Conservation (phyloP, 2,888 invertebrate species). For the Trichopoda pennipes region DNA sequence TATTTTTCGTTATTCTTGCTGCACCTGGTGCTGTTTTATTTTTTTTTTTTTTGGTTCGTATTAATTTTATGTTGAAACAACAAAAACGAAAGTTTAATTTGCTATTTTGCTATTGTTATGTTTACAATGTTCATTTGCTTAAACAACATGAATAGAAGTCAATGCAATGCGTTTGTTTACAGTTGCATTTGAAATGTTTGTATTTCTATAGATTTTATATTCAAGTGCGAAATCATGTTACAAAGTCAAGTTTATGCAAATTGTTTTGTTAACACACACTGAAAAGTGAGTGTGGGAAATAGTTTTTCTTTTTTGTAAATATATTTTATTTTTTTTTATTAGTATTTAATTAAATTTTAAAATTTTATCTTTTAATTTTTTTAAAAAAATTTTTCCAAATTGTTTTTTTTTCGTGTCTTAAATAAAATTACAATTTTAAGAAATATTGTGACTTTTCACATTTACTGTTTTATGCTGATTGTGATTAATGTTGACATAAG, state of each 20-base stretch:
- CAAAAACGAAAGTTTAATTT: slow-evolving; percentile 61
- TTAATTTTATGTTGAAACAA: slow-evolving; percentile 28
- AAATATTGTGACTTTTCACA: no score
- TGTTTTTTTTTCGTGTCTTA: no score
- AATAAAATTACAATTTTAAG: no score
- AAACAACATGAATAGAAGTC: slow-evolving; percentile 34
- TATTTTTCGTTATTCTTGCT: slow-evolving; percentile 23
- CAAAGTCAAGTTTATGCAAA: slow-evolving; percentile 70
- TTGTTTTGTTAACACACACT: slow-evolving; percentile 14
- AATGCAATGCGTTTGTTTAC: slow-evolving; percentile 41
- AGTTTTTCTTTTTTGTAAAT: background rate
- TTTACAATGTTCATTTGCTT: slow-evolving; percentile 25
- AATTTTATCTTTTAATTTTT: slow-evolving; percentile 18
- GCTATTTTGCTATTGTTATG: background rate
- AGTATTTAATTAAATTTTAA: background rate
- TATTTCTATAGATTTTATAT: slow-evolving; percentile 39
- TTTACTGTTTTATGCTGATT: background rate
- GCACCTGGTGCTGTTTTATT: slow-evolving; percentile 51
- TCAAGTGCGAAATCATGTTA: slow-evolving; percentile 70
- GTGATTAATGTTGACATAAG: slow-evolving; percentile 32
- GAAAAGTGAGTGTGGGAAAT: slow-evolving; percentile 22
- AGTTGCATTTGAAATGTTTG: background rate
- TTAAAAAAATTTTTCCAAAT: background rate
- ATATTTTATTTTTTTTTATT: background rate
- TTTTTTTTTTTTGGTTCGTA: background rate